Evolutionary conservation across 2,113 vertebrate genomes (phyloP), one percentile per base, ranked within the genome.

Genomic region (Mesitornis unicolor): DNA sequence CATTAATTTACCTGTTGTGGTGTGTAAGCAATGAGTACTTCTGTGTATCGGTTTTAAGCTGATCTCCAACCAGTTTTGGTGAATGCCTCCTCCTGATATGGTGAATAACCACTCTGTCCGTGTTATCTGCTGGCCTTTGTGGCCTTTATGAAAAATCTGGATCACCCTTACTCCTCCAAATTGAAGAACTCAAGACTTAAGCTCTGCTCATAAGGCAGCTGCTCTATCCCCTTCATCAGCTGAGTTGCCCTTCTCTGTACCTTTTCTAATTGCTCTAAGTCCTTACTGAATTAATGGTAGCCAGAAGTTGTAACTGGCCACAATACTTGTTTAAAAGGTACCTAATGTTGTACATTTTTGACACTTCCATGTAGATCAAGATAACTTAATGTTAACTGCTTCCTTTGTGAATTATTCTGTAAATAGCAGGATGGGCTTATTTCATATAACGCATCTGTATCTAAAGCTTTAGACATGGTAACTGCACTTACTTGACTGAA

Each of bases 371-470:
- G 31, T 63, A 33, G 22, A 56, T 43, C 6, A 63, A 13, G 63
- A 48, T 63, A 21, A 28, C 15, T 53, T 48, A 2, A 18, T 25
- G 19, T 45, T 77, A 53, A 47, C 28, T 45, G n/a, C n/a, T n/a
- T n/a, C n/a, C n/a, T n/a, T n/a, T n/a, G n/a, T n/a, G n/a, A n/a
- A n/a, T n/a, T n/a, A n/a, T n/a, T n/a, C n/a, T n/a, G n/a, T n/a
- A n/a, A n/a, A 20, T 33, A 68, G 15, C 25, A 47, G 47, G 31
- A 35, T 61, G 47, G 18, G 35, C 19, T 56, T 68, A 7, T 38
- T 87, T 43, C 12, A 29, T 16, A 1, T 54, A 48, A 33, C 31
- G 20, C 7, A 1, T 60, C 47, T 0, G 1, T 24, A 6, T 40
- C 25, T 68, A 42, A 68, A 36, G 17, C 25, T 61, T 61, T 74